Evolutionary conservation across 2,888 invertebrate genomes (phyloP), one percentile per base, ranked within the genome.

Genomic region (Sarcophaga rosellei): DNA sequence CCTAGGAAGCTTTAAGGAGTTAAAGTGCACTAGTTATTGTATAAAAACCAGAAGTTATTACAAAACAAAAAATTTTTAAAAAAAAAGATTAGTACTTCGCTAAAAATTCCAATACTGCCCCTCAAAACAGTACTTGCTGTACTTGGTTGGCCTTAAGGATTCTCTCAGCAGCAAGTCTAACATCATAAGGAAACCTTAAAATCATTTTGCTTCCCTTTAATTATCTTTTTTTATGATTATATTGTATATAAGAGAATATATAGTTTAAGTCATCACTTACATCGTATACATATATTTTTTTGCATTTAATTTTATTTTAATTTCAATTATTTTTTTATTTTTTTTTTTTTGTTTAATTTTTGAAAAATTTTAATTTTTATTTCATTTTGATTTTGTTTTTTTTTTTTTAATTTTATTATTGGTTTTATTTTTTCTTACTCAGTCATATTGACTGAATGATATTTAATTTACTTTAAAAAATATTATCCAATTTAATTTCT

Each of bases 391-490:
- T 66, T 80, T 86, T 23, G 70, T 78, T 63, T 68, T 66, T 66
- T 45, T n/a, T n/a, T n/a, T 23, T 47, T 20, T 20, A 53, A 76
- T n/a, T 25, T 70, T 77, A n/a, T 59, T 70, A 17, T 84, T 59
- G 68, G 20, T 63, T 70, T 69, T 68, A 35, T 61, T 68, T 76
- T 73, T 53, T 62, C 10, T 73, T 57, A 57, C 86, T 90, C 89
- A 89, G 91, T 91, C 91, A 91, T 91, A 91, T 91, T 91, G 91
- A 91, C 89, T 90, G 90, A 88, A 84, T 73, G 80, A 85, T 75
- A 65, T 73, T 59, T 44, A 76, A 62, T 61, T 69, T 76, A 70
- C 59, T 47, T 15, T 62, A 25, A 70, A 53, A 35, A 65, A 35
- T 61, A 25, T 87, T 59, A 21, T 44, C 74, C 62, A 61, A 59